Base-by-base conservation (phyloP, 2,113 vertebrate species). In the Oryzias celebensis region DNA sequence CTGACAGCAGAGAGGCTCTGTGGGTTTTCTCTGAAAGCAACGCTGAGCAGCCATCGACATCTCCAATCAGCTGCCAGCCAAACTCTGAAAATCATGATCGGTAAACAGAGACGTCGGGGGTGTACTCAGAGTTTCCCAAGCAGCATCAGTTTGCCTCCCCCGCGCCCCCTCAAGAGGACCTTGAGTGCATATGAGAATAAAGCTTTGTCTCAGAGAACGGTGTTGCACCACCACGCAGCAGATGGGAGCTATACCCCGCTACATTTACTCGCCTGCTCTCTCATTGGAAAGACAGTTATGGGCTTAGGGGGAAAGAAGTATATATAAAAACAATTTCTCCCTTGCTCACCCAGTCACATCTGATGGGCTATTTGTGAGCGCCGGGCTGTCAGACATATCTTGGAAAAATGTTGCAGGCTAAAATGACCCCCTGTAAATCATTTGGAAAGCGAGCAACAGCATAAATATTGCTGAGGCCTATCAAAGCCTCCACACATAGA, bases 201-300 rank as follows among this genome's bases (percentile, higher is more conserved):
- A 79, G 52, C 56, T 5, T 43, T 26, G 59, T 17, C 64, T 86
- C 26, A 62, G 73, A 73, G 77, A 81, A 81, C 28, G 36, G 28
- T 52, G 73, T 52, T 46, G 58, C 71, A 18, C 51, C 51, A 20
- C 43, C 61, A 63, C n/a, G 3, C 55, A 72, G 61, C 88, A 88
- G 88, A 89, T 88, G 89, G 90, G 76, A 62, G 68, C 78, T 63
- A 71, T 59, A 65, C 47, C 55, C 53, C 36, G 84, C 83, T 86
- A 80, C 78, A 88, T 90, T 87, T 88, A 78, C 81, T 69, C 64
- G 73, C 69, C 71, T 73, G 71, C 78, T 77, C 75, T 66, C 73
- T 73, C 73, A 75, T 28, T 72, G 79, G 66, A 82, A 81, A 76
- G 72, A 79, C 75, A 54, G 78, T 73, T 80, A 82, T 64, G 77